Base-by-base conservation (phyloP, 1,140 invertebrate genomes). In the Coenobita brevimanus region DNA sequence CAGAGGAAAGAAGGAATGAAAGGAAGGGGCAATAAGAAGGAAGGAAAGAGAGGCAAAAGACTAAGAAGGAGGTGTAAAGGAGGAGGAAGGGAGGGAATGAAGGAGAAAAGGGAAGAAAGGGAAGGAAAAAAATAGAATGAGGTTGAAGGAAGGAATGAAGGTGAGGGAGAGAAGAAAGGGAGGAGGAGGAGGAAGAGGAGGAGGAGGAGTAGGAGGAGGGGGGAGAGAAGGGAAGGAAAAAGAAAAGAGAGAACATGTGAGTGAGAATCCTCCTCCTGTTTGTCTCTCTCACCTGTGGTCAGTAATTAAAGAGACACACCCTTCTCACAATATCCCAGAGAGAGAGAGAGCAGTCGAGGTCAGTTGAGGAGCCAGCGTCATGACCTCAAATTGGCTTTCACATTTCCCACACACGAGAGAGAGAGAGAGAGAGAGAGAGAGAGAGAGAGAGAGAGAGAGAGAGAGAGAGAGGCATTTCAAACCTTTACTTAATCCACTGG, bases 401-500 rank as follows among this genome's bases (percentile, higher is more conserved):
- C 10, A 57, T n/a, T n/a, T n/a, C n/a, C n/a, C n/a, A n/a, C n/a
- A n/a, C n/a, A n/a, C n/a, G n/a, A n/a, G n/a, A n/a, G 54, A 57
- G 54, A 57, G 62, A 64, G 62, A 64, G 62, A 67, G 62, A 67
- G 62, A 67, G 62, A 67, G 62, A 67, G 62, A 67, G 62, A 67
- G 62, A 67, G 62, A 67, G 62, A 67, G 62, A 67, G 62, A 67
- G 62, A 67, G 62, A 67, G 62, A 67, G 62, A 67, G 62, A 67
- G 62, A 67, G 62, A 67, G 62, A 67, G 62, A 67, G 2, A 67
- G 10, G n/a, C 10, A 67, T 13, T 10, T 13, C 10, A 10, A 15
- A 24, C 10, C 10, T n/a, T 30, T 30, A 67, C 62, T 21, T n/a
- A 3, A 67, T 8, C 62, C 10, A 15, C 62, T 33, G 24, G 10